A percentile compares a stretch with the other conserved stretches of the same genome.
Evolutionary conservation across 2,888 invertebrate species (phyloP).

Genomic region (Strigamia transsilvanica): DNA sequence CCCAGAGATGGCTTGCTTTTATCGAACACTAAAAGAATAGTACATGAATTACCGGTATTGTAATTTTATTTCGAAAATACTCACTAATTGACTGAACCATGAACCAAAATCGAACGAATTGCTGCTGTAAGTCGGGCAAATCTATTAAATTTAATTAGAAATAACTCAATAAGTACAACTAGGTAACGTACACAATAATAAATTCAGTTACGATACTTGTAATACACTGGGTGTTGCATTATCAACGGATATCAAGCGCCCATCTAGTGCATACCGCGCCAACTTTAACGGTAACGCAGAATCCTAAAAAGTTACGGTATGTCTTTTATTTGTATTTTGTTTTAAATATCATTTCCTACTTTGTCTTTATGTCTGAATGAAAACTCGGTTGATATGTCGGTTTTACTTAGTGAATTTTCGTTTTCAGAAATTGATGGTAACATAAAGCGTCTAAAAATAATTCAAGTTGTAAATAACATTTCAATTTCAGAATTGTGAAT

Average conservation of each 20-base stretch:
- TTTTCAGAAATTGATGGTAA: neutral
- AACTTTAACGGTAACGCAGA: conserved; percentile 29
- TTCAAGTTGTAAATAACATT: neutral
- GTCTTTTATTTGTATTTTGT: neutral
- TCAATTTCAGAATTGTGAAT: neutral
- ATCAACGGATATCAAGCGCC: neutral
- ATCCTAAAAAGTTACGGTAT: conserved; percentile 14
- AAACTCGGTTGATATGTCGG: neutral
- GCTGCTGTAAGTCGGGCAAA: neutral
- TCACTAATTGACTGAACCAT: conserved; percentile 18
- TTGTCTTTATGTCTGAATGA: neutral
- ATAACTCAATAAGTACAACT: neutral
- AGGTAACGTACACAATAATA: too few relatives aligned
- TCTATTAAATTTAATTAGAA: neutral
- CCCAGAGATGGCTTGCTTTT: neutral
- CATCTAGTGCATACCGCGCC: conserved; percentile 16
- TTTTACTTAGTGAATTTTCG: neutral
- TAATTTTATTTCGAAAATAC: neutral
- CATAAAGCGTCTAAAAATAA: neutral
- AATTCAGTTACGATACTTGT: neutral
- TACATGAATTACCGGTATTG: neutral
- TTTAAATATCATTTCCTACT: conserved; percentile 30
- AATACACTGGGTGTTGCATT: neutral
- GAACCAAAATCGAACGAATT: conserved; percentile 31
- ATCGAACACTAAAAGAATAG: conserved; percentile 25